phyloP scores from a whole-genome alignment of 2,113 vertebrate species.

The Sisor rabdophorus region DNA sequence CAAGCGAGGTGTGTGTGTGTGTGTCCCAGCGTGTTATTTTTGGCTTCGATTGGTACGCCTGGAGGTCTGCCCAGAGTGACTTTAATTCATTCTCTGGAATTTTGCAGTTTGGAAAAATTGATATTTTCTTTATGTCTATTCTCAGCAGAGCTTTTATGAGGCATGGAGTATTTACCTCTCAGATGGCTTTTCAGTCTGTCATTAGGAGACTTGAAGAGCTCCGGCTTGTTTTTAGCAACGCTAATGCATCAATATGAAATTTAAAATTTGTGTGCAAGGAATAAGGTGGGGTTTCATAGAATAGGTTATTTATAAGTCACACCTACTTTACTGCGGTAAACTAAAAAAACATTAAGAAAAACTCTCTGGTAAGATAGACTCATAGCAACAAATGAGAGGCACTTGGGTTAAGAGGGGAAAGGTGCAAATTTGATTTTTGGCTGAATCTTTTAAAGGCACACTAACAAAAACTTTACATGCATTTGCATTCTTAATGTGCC shows the following conservation, averaged over 20 bases:
- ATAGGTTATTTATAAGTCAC: not conserved
- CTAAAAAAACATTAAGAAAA: too few species aligned
- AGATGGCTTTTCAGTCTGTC: not conserved
- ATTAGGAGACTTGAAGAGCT: not conserved
- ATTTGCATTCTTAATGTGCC: slow-evolving; percentile 27
- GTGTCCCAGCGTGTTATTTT: slow-evolving; percentile 35
- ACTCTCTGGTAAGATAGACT: not conserved
- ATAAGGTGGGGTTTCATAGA: not conserved
- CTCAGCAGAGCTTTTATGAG: slow-evolving; percentile 11
- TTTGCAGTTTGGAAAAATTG: slow-evolving; percentile 27
- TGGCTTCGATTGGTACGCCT: slow-evolving; percentile 14
- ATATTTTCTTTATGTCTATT: slow-evolving; percentile 34
- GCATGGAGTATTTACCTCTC: slow-evolving; percentile 11
- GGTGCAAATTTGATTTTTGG: slow-evolving; percentile 2
- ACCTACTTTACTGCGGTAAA: not conserved
- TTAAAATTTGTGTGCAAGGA: not conserved
- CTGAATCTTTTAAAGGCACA: not conserved
- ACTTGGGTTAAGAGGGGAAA: slow-evolving; percentile 6
- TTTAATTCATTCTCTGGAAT: slow-evolving; percentile 33
- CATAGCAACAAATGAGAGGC: not conserved
- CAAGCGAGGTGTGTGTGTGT: slow-evolving; percentile 29
- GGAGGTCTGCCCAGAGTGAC: slow-evolving; percentile 35
- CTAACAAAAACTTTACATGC: slow-evolving; percentile 16
- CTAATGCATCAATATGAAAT: slow-evolving; percentile 36
- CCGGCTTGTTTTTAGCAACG: slow-evolving; percentile 27